Base-by-base conservation (phyloP, 1,140 invertebrate species). In the Drosophila ogumai region DNA sequence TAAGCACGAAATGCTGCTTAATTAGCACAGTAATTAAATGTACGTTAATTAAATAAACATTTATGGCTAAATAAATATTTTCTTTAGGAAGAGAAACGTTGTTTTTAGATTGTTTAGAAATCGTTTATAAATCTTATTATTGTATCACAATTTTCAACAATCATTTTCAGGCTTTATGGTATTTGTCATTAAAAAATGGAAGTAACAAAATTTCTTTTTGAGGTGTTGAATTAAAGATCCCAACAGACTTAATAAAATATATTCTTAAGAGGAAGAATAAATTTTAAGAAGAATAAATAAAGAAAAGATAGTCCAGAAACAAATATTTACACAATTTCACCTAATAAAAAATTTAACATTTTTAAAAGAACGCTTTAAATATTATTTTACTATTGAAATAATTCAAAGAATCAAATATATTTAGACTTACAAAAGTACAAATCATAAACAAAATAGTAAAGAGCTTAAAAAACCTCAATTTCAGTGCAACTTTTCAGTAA, bases 1-100 rank as follows among this genome's bases (percentile, higher is more conserved):
- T 3, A 25, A 34, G 15, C 28, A 13, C 19, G 13, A 59, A 9
- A 22, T 4, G 4, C 10, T 25, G 2, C 43, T 17, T 19, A 59
- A 22, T 59, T 64, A 64, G 28, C 61, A 43, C 36, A n/a, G 6
- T 5, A 38, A 41, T 43, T 60, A 25, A 32, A 43, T 7, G 3
- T 25, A 55, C 43, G 61, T 38, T 64, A 64, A 60, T 64, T 36
- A 8, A 32, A 3, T 9, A 15, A 54, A 22, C 32, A 22, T 54
- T 36, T 22, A 32, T 52, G 6, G 10, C n/a, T 10, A 34, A 19
- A 17, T 10, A 52, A 34, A 34, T 8, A 47, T 13, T 8, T 52
- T 6, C 13, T 22, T 13, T 3, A 6, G 17, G 4, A 36, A 22
- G 7, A 36, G 7, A 9, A 34, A 5, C 2, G 7, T 5, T 19